Conservation (phyloP, 2,113 vertebrate species). For the Misgurnus mizolepis region DNA sequence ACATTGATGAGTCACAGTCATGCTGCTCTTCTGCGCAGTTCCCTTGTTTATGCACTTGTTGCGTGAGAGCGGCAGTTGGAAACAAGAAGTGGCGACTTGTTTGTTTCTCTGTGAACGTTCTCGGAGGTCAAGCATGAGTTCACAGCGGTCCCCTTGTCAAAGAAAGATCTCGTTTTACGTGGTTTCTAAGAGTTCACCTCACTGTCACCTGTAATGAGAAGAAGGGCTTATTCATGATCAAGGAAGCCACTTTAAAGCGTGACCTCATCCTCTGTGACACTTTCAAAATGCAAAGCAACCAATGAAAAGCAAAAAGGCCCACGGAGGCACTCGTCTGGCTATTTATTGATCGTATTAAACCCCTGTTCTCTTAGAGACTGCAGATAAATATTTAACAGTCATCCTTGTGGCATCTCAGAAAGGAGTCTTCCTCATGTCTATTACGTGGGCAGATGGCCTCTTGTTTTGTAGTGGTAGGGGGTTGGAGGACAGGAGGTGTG, state of each 20-base stretch:
- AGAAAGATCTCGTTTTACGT: neutral
- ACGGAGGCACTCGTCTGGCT: neutral
- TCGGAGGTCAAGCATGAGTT: conserved; percentile 2
- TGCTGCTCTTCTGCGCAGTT: conserved; percentile 24
- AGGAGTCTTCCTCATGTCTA: conserved; percentile 57
- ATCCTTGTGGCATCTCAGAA: conserved; percentile 28
- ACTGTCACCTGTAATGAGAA: conserved; percentile 31
- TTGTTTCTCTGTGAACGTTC: conserved; percentile 28
- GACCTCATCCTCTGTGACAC: conserved; percentile 27
- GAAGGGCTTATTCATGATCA: conserved; percentile 35
- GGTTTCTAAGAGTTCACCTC: neutral
- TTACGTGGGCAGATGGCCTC: conserved; percentile 69
- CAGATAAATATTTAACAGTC: conserved; percentile 61
- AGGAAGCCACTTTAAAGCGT: conserved; percentile 33
- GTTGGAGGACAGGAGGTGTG: conserved; percentile 32
- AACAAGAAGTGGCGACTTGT: conserved; percentile 48
- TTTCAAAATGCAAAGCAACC: neutral
- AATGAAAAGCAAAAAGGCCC: neutral
- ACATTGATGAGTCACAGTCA: conserved; percentile 51
- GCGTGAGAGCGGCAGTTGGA: conserved; percentile 33
- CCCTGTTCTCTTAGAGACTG: conserved; percentile 26
- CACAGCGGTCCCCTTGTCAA: neutral
- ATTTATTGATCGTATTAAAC: conserved; percentile 20
- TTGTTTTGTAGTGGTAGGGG: conserved; percentile 48
- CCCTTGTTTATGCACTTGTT: conserved; percentile 1